phyloP scores from a whole-genome alignment of 2,797 vertebrate genomes.

The Crenichthys baileyi region DNA sequence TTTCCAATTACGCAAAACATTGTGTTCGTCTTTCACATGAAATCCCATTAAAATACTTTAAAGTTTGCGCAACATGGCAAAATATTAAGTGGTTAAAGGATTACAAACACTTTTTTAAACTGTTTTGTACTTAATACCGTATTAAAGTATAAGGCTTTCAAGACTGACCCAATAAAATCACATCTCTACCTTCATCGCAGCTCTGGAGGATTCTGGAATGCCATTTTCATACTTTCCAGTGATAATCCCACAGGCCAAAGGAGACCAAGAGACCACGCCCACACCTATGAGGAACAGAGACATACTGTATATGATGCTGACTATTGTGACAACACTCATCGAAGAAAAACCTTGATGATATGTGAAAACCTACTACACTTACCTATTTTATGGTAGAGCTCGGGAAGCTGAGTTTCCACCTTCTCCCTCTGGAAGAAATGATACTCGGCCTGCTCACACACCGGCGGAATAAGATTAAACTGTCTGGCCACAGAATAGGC shows the following conservation, averaged over 20 bases:
- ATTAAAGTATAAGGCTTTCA: background rate
- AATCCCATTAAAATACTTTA: background rate
- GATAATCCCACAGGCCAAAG: constrained; percentile 97
- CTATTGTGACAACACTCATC: background rate
- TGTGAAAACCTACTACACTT: constrained; percentile 26
- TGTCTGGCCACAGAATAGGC: constrained; percentile 97
- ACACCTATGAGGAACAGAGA: constrained; percentile 83
- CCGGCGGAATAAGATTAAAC: constrained; percentile 97
- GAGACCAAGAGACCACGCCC: constrained; percentile 99
- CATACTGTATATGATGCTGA: constrained; percentile 5
- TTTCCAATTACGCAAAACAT: background rate
- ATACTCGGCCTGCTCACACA: constrained; percentile 98
- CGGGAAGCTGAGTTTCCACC: constrained; percentile 96
- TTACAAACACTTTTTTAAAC: background rate
- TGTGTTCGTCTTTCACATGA: background rate
- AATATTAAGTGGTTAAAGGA: background rate
- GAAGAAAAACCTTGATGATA: background rate
- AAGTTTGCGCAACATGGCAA: background rate
- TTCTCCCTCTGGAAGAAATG: constrained; percentile 98
- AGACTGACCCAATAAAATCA: background rate
- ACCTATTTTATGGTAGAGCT: constrained; percentile 98
- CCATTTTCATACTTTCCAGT: constrained; percentile 97
- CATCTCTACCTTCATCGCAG: constrained; percentile 90
- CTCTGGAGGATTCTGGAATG: constrained; percentile 93
- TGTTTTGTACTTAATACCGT: background rate